Conservation (phyloP, 2,113 vertebrate species). For the Cettia cetti region DNA sequence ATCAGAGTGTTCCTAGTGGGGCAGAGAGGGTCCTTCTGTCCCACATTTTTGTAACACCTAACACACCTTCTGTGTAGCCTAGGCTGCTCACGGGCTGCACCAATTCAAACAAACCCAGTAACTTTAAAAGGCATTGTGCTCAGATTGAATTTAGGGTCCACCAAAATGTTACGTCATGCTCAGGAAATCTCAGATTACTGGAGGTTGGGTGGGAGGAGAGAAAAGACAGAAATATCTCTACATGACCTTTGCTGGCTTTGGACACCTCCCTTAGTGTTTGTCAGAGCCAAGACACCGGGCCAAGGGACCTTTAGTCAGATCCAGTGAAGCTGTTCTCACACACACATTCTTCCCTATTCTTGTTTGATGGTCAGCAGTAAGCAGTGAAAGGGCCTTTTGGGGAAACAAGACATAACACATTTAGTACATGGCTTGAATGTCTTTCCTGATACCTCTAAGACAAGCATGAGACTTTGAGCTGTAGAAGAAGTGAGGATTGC, state of each 20-base stretch:
- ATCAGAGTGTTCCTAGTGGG: background rate
- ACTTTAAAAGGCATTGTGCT: background rate
- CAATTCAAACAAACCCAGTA: background rate
- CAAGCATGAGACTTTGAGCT: background rate
- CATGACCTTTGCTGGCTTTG: background rate
- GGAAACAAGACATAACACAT: background rate
- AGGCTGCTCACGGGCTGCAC: background rate
- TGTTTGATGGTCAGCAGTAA: background rate
- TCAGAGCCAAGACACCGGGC: background rate
- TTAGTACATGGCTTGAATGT: background rate
- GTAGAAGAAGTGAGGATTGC: background rate
- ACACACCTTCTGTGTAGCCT: background rate
- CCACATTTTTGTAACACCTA: background rate
- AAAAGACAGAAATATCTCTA: background rate
- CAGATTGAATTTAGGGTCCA: background rate
- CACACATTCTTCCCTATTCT: accelerated
- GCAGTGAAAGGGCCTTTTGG: background rate
- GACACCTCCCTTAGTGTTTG: background rate
- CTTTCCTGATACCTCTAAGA: background rate
- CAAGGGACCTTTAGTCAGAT: background rate
- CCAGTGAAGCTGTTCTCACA: background rate
- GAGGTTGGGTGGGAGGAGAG: background rate
- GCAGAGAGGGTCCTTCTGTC: background rate
- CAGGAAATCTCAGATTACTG: conserved; percentile 11
- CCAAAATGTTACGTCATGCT: background rate